phyloP scores from a whole-genome alignment of 2,113 vertebrate species.

The Myrmophylax atrothorax region DNA sequence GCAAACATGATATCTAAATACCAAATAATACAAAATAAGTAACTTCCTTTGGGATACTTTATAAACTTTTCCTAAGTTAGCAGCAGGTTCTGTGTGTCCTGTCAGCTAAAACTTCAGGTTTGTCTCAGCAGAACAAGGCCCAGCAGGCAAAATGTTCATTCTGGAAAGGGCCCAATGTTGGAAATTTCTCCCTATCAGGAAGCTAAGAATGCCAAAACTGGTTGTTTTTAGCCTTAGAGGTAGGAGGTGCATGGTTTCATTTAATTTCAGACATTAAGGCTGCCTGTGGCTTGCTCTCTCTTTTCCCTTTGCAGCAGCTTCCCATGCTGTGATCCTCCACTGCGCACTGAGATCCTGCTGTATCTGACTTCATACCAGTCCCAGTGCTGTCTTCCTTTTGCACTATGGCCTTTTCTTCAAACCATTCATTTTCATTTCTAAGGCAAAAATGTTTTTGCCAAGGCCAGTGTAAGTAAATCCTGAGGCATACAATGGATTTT shows the following conservation, averaged over 20 bases:
- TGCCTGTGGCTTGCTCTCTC: not conserved
- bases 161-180: not conserved
- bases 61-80: not conserved
- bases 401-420: not conserved
- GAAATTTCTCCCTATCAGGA: not conserved
- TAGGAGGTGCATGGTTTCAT: not conserved
- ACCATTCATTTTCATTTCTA: not conserved
- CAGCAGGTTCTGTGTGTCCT: not conserved
- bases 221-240: not conserved
- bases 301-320: not conserved
- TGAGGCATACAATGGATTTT: not conserved
- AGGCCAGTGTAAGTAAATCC: not conserved
- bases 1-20: not conserved
- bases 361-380: not conserved
- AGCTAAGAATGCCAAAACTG: not conserved
- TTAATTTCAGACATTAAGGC: not conserved
- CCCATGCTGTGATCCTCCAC: not conserved
- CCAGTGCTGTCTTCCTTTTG: not conserved
- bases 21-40: not conserved
- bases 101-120: not conserved
- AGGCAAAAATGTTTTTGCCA: not conserved
- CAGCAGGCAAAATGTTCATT: not conserved
- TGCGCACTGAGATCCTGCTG: not conserved
- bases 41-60: not conserved
- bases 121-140: not conserved